Evolutionary conservation across 1,140 invertebrate genomes (phyloP).

Genomic region (Cyphomyrmex costatus): DNA sequence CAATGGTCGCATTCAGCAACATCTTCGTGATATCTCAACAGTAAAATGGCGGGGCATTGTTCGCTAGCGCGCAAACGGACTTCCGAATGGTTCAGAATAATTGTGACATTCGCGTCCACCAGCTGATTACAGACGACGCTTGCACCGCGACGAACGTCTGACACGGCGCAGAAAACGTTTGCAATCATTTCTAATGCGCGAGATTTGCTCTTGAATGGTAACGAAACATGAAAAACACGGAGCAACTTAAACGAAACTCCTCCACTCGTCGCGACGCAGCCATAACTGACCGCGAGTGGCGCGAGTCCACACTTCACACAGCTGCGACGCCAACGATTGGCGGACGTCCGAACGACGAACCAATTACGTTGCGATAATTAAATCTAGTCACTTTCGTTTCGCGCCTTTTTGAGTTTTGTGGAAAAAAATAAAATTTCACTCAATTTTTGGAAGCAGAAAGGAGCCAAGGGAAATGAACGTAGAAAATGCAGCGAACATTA

Average conservation of each 20-base stretch:
- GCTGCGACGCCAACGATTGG: not conserved
- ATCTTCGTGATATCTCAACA: no score
- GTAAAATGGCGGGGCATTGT: not conserved
- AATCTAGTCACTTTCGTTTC: no score
- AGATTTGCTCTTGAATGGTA: not conserved
- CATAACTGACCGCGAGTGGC: not conserved
- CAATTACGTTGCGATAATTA: not conserved
- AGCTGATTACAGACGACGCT: not conserved
- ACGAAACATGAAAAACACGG: slow-evolving; percentile 9
- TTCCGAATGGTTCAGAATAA: not conserved
- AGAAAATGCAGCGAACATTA: not conserved
- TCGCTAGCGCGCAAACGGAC: not conserved
- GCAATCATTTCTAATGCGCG: not conserved
- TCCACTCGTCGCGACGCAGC: not conserved
- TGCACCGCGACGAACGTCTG: not conserved
- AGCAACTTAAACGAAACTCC: not conserved
- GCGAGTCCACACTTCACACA: not conserved
- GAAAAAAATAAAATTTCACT: slow-evolving; percentile 50
- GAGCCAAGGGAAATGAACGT: not conserved
- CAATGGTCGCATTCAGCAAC: not conserved
- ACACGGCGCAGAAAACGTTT: not conserved
- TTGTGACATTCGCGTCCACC: not conserved
- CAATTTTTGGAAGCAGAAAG: slow-evolving; percentile 11
- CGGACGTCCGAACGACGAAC: no score
- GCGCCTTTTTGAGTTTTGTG: slow-evolving; percentile 29